Base-by-base conservation (phyloP, 2,797 vertebrate species). In the Nyctibius grandis region DNA sequence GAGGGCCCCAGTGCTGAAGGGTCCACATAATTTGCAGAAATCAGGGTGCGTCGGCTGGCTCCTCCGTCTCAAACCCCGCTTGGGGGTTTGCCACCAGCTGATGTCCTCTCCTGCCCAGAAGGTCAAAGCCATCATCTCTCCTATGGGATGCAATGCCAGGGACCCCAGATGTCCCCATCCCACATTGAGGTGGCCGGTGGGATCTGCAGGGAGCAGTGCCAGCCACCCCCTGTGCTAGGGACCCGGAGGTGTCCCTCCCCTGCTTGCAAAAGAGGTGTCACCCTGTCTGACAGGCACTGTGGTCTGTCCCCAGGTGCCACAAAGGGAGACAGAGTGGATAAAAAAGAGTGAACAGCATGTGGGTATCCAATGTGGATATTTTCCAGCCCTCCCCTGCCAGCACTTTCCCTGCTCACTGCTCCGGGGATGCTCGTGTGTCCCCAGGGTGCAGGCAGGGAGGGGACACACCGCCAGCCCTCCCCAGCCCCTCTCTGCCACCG, bases 311-410 rank as follows among this genome's bases (percentile, higher is more conserved):
- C 33, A 9, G 19, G 42, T 5, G 3, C 70, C 51, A 9, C 0
- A 0, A 19, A 23, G 12, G 50, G 22, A 60, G 8, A 18, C 1
- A 2, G 31, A 23, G 25, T 1, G 1, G 15, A n/a, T n/a, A n/a
- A n/a, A n/a, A n/a, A n/a, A n/a, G n/a, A n/a, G 5, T 34, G 29
- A 79, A 18, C 3, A 74, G 25, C 44, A 18, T 2, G 21, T 56
- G 42, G 31, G 9, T 17, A 50, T 10, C 15, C 26, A 31, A 19
- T 0, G 2, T 0, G 4, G 40, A 0, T 54, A 15, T 40, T 79
- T 85, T 45, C 34, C 54, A 81, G 12, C 22, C 69, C 11, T 85
- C 15, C 13, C 14, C 8, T 56, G 6, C 17, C 11, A 8, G 44
- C 47, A 50, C 38, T 38, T 50, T 53, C 23, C 23, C n/a, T n/a